Percentiles rank a stretch among this genome's conserved stretches.
These are phyloP conservation scores for Enoplosus armatus DNA, from an alignment of 2,797 vertebrate species.

Conservation along the genomic window DNA sequence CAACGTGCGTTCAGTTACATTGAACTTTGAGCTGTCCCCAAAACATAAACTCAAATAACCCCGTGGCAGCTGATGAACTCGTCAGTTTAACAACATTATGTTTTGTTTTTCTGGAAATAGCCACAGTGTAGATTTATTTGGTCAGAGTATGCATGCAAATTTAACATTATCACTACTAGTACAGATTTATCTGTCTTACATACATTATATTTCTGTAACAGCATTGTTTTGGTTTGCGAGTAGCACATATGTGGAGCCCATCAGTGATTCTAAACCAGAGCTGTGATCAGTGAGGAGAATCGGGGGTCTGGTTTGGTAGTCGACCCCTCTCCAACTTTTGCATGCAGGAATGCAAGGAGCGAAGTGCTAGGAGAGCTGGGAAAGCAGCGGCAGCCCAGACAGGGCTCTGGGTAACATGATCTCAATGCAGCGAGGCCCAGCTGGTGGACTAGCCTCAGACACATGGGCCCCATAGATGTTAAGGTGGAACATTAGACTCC, in stretches of 20 bases:
- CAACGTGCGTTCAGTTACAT: background rate
- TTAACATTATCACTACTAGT: background rate
- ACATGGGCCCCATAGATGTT: constrained; percentile 66
- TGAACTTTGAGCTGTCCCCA: background rate
- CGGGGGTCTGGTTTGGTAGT: constrained; percentile 8
- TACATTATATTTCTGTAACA: background rate
- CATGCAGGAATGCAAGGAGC: constrained; percentile 56
- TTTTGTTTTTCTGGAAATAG: background rate
- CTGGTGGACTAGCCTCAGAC: constrained; percentile 64
- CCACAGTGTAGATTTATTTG: background rate
- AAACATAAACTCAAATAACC: constrained; percentile 31
- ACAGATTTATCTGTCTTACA: background rate
- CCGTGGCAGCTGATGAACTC: background rate
- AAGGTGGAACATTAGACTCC: constrained; percentile 51
- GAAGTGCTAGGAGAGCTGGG: constrained; percentile 56
- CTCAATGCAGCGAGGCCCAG: constrained; percentile 60
- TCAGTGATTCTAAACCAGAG: constrained; percentile 36
- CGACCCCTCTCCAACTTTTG: constrained; percentile 35
- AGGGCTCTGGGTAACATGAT: constrained; percentile 69
- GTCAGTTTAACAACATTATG: background rate
- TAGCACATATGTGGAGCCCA: constrained; percentile 17
- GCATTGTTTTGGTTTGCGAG: constrained; percentile 7
- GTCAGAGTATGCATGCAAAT: background rate
- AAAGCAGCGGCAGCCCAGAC: constrained; percentile 55
- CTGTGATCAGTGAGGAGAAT: background rate